Evolutionary conservation across 1,140 invertebrate genomes (phyloP).

Genomic region (Spodoptera litura): DNA sequence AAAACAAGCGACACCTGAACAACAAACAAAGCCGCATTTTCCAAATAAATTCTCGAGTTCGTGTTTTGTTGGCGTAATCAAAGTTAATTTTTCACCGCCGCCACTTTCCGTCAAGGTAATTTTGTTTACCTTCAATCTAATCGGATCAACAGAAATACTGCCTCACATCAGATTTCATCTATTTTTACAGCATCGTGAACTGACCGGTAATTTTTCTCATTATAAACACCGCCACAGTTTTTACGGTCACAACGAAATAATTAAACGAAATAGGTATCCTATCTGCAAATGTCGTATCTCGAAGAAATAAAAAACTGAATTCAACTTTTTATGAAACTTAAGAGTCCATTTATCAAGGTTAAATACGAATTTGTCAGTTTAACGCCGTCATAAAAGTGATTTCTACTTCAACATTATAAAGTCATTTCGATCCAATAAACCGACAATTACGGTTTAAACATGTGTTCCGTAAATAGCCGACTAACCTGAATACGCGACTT

Average conservation of each 20-base stretch:
- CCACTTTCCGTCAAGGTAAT: constrained; percentile 34
- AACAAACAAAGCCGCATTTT: constrained; percentile 18
- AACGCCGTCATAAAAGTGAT: constrained; percentile 3
- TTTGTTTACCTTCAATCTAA: constrained; percentile 38
- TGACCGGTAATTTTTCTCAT: not conserved
- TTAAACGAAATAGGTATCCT: constrained; percentile 7
- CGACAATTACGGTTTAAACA: not conserved
- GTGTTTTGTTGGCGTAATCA: constrained; percentile 25
- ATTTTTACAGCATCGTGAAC: constrained; percentile 19
- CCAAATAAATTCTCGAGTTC: not conserved
- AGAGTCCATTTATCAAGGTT: constrained; percentile 17
- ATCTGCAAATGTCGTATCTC: not conserved
- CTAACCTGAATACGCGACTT: constrained; percentile 3
- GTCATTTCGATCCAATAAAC: not conserved
- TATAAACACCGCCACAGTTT: constrained; percentile 10
- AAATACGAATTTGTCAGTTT: constrained; percentile 12
- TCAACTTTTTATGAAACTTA: not conserved
- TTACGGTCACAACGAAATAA: constrained; percentile 5
- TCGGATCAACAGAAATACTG: constrained; percentile 31
- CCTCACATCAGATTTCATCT: constrained; percentile 24
- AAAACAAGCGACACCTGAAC: not conserved
- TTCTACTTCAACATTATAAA: not conserved
- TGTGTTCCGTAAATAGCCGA: not conserved
- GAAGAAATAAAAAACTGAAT: constrained; percentile 1
- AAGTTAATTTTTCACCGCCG: constrained; percentile 32